phyloP scores from a whole-genome alignment of 2,888 invertebrate genomes.

The Amorpha juglandis region DNA sequence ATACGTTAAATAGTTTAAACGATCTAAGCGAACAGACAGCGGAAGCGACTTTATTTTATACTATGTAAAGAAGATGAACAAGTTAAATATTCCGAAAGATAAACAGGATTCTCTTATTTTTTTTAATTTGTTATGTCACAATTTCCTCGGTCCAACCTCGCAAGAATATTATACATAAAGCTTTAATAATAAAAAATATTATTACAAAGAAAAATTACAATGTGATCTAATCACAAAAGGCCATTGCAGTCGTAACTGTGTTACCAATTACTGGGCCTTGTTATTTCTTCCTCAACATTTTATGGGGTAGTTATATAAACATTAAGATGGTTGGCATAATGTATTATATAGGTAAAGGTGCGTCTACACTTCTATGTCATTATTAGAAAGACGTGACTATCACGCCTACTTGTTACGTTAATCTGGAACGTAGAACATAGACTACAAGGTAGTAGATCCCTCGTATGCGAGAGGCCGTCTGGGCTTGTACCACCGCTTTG shows the following conservation, averaged over 20 bases:
- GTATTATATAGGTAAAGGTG: not conserved
- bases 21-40: too few relatives aligned
- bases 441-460: too few relatives aligned
- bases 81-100: too few relatives aligned
- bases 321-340: not conserved
- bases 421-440: too few relatives aligned
- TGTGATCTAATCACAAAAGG: conserved; percentile 18
- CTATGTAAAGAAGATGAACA: too few relatives aligned
- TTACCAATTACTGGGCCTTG: conserved; percentile 11
- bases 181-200: conserved; percentile 7
- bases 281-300: conserved; percentile 13
- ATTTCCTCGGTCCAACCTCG: not conserved
- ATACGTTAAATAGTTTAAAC: too few relatives aligned
- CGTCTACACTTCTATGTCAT: not conserved
- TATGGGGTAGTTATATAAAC: conserved; percentile 1
- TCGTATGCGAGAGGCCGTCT: too few relatives aligned
- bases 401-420: too few relatives aligned
- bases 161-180: not conserved
- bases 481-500: too few relatives aligned
- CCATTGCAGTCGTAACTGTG: not conserved
- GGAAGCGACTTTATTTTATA: too few relatives aligned
- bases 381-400: too few relatives aligned
- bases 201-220: not conserved
- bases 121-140: not conserved
- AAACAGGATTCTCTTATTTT: not conserved